phyloP scores from a whole-genome alignment of 2,113 vertebrate species.

The Rhineura floridana region DNA sequence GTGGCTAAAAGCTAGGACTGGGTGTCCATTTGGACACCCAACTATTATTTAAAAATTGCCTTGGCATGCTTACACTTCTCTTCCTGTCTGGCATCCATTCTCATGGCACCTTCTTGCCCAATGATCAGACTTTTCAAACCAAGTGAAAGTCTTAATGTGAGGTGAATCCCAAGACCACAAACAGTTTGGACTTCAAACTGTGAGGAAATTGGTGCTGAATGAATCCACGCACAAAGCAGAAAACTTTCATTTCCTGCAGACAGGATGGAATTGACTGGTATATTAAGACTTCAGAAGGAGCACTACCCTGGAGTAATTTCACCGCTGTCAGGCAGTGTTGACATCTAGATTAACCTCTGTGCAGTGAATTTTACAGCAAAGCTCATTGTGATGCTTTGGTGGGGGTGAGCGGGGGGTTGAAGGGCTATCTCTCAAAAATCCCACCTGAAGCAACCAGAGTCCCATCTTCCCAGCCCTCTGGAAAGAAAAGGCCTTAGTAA shows the following conservation, averaged over 20 bases:
- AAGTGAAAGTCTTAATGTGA: constrained; percentile 69
- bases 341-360: constrained; percentile 83
- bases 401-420: background rate
- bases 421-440: constrained; percentile 65
- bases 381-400: constrained; percentile 74
- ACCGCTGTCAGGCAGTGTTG: constrained; percentile 76
- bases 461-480: constrained; percentile 38
- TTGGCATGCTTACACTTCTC: too few species aligned
- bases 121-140: constrained; percentile 62
- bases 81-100: constrained; percentile 14
- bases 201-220: constrained; percentile 76
- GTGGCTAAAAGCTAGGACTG: too few species aligned
- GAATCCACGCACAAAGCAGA: constrained; percentile 78
- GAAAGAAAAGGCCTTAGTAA: constrained; percentile 37
- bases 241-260: constrained; percentile 81
- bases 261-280: constrained; percentile 80
- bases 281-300: constrained; percentile 81
- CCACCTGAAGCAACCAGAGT: constrained; percentile 51
- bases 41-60: too few species aligned
- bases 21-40: too few species aligned
- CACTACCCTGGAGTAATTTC: constrained; percentile 78
- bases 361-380: constrained; percentile 70
- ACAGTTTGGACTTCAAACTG: constrained; percentile 80
- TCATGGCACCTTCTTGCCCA: constrained; percentile 41
- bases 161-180: constrained; percentile 76